Percentiles rank a stretch among this genome's conserved stretches.
phyloP scores from a whole-genome alignment of 2,113 vertebrate genomes.

The Spea bombifrons region DNA sequence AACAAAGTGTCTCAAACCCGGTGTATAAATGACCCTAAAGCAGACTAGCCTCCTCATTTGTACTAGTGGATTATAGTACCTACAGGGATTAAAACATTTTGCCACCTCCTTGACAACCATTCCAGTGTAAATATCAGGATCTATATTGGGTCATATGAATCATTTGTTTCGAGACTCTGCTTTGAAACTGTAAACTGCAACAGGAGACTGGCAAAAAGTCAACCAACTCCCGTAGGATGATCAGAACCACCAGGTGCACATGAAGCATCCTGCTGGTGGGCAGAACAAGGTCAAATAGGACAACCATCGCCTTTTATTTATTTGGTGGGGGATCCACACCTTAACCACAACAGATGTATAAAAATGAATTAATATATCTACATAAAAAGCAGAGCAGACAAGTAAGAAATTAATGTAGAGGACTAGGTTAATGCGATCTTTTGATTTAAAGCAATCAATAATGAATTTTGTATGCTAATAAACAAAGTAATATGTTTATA shows the following conservation, averaged over 20 bases:
- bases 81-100: not conserved
- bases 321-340: not conserved
- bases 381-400: not conserved
- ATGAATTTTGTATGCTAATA: too few relatives aligned
- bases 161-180: not conserved
- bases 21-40: not conserved
- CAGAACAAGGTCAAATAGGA: constrained; percentile 3
- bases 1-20: not conserved
- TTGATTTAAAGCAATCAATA: too few relatives aligned
- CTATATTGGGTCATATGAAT: not conserved
- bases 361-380: not conserved
- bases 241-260: not conserved
- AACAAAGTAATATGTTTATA: too few relatives aligned
- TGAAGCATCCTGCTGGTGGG: not conserved
- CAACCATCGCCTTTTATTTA: not conserved
- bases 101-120: not conserved
- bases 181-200: not conserved
- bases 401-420: not conserved
- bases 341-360: not conserved
- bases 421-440: not conserved
- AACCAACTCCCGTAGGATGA: not conserved
- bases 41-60: not conserved
- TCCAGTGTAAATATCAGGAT: not conserved
- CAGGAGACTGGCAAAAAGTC: not conserved
- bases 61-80: not conserved